Evolutionary conservation across 2,113 vertebrate genomes (phyloP), one percentile per base, ranked within the genome.

Genomic region (Perca flavescens): DNA sequence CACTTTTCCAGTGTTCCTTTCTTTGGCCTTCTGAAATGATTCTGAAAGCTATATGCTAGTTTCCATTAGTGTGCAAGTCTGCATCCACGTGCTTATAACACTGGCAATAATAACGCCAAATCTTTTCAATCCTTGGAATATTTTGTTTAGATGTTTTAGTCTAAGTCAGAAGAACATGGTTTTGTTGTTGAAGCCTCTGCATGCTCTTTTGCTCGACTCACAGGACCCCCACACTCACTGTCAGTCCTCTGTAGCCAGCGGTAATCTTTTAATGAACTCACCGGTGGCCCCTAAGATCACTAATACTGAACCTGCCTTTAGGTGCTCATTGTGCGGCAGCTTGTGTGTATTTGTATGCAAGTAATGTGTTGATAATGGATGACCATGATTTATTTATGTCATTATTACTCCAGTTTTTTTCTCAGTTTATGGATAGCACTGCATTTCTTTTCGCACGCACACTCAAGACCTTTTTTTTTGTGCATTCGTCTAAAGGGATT

Each of bases 221-320:
- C 8, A 66, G n/a, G 54, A 52, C 7, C 28, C 60, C 40, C 76
- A 34, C 14, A 56, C 68, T 34, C 10, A 15, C 5, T 63, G 73
- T 43, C 47, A 43, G 25, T 74, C 57, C 71, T 65, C 25, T 1
- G 13, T 90, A 81, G 84, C 79, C 74, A 75, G 65, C 36, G 11
- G 74, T 89, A 58, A 63, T 31, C 47, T 86, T 89, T 89, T 91
- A 92, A 89, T 78, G 47, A 87, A 83, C 71, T 89, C 79, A 73
- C 68, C 56, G 34, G 70, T 79, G 72, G 52, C 74, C 69, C 10
- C 50, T 49, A 50, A 54, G 43, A 74, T 85, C 70, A 52, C 67
- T 84, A 61, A 82, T 64, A 62, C 63, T 47, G 46, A 88, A 60
- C 43, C 47, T 79, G 68, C 85, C 88, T 85, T 16, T 5, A 83